Conservation (phyloP, 2,888 invertebrate species). For the Sicus ferrugineus region DNA sequence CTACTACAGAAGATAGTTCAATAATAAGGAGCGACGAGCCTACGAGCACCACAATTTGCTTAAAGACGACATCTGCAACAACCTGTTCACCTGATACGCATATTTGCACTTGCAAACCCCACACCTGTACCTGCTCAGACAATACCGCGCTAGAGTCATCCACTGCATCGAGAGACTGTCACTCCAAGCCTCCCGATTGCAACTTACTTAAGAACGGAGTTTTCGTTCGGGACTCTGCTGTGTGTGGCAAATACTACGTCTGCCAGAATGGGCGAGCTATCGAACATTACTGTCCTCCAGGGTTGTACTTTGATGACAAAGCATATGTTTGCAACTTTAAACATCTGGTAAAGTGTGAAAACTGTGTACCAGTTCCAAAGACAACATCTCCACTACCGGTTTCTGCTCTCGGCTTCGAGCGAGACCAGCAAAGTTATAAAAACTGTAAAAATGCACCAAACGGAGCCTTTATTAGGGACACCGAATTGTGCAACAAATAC, state of each 20-base stretch:
- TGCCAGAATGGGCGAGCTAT: conserved; percentile 37
- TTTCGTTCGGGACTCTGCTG: conserved; percentile 35
- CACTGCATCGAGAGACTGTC: too few species aligned
- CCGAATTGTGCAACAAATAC: conserved; percentile 37
- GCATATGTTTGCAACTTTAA: conserved; percentile 39
- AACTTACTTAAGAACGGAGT: conserved; percentile 26
- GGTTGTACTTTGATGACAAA: conserved; percentile 37
- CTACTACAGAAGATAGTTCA: too few species aligned
- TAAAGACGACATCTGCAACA: too few species aligned
- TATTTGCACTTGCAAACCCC: not conserved
- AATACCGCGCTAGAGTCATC: not conserved
- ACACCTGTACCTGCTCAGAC: not conserved
- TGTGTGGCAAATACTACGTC: conserved; percentile 39
- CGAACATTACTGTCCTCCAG: conserved; percentile 34
- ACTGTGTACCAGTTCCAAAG: not conserved
- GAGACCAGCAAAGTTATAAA: not conserved
- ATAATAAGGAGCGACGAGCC: too few species aligned
- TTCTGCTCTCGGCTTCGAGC: not conserved
- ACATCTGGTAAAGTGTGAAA: conserved; percentile 33
- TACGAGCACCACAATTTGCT: too few species aligned
- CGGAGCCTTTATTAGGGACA: conserved; percentile 39
- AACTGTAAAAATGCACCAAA: conserved; percentile 29
- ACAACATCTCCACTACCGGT: not conserved
- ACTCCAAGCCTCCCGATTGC: conserved; percentile 27
- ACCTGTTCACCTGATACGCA: not conserved